Evolutionary conservation across 2,888 invertebrate species (phyloP).

Genomic region (Eucera pruinosa): DNA sequence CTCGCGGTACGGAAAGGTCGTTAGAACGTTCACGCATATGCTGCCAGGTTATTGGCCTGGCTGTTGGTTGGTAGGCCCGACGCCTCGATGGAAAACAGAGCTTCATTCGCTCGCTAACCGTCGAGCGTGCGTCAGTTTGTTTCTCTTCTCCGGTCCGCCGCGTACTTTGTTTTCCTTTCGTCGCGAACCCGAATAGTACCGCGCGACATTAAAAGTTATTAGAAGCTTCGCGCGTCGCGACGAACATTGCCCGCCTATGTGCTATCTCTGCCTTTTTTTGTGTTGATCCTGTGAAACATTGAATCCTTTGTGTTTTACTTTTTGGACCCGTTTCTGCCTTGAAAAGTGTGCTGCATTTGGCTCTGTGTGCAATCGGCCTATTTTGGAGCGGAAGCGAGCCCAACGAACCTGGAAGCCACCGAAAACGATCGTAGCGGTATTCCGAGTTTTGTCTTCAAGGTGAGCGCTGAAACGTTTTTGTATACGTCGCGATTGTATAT

Average conservation of each 20-base stretch:
- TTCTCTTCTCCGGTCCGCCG: constrained; percentile 29
- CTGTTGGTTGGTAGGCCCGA: constrained; percentile 16
- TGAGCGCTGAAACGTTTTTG: constrained; percentile 1
- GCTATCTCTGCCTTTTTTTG: constrained; percentile 18
- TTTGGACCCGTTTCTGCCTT: constrained; percentile 3
- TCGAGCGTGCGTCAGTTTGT: constrained; percentile 59
- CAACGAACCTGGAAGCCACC: constrained; percentile 36
- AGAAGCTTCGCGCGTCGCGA: neutral
- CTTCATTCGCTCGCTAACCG: constrained; percentile 70
- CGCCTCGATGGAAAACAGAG: constrained; percentile 26
- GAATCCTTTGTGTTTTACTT: constrained; percentile 32
- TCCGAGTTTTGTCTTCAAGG: constrained; percentile 45
- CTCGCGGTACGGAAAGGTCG: neutral
- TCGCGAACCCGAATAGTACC: constrained; percentile 23
- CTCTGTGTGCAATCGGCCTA: constrained; percentile 17
- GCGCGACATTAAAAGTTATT: constrained; percentile 6
- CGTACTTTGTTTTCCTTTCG: constrained; percentile 37
- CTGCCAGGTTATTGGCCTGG: constrained; percentile 55
- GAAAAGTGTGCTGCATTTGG: constrained; percentile 24
- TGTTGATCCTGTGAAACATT: constrained; percentile 43
- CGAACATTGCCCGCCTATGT: constrained; percentile 13
- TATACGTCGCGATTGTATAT: neutral
- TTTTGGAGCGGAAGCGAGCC: constrained; percentile 17
- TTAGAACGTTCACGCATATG: constrained; percentile 28
- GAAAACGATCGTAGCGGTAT: constrained; percentile 14